Evolutionary conservation across 2,113 vertebrate genomes (phyloP), one percentile per base, ranked within the genome.

Genomic region (Riparia riparia): DNA sequence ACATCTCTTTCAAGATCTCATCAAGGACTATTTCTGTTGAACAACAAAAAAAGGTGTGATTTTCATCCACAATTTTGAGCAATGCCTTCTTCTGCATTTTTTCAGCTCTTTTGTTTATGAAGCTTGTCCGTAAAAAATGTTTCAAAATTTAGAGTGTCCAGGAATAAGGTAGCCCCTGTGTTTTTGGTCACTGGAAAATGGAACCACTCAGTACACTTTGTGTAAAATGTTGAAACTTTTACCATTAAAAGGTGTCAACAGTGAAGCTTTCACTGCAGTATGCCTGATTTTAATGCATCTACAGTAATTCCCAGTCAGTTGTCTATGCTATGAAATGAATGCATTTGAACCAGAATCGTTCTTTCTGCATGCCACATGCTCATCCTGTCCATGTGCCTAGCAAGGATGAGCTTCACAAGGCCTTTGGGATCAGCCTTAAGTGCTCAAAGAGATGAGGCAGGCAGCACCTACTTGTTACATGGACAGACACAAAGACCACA

Each of bases 381-480:
- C 98, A 98, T 98, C 98, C 98, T 98, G 98, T 97, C 98, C 97
- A 89, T 94, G 97, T 97, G 96, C 97, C 96, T 97, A 97, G 98
- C 98, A 98, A 98, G 97, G 98, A 98, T 98, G 98, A 98, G 98
- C 97, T 97, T 97, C 96, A 97, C 98, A 98, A 98, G 98, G 98
- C 98, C 98, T 95, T 97, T 94, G 94, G 93, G 91, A 95, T 97
- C 96, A 97, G 98, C 98, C 98, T 98, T 98, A 98, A 98, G 97
- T 97, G 98, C 98, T 98, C 98, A 97, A 98, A 98, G 96, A 97
- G 95, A 97, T 96, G 98, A 98, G 98, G 99, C 99, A 98, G 98
- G 98, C 98, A 98, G 98, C 98, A 99, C 98, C 98, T 98, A 98
- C 98, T 98, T 98, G 98, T 98, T 98, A 98, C 98, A 98, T 97